A percentile compares a stretch with the other conserved stretches of the same genome.
Conservation (phyloP, 2,113 vertebrate genomes). For the Atractosteus spatula region DNA sequence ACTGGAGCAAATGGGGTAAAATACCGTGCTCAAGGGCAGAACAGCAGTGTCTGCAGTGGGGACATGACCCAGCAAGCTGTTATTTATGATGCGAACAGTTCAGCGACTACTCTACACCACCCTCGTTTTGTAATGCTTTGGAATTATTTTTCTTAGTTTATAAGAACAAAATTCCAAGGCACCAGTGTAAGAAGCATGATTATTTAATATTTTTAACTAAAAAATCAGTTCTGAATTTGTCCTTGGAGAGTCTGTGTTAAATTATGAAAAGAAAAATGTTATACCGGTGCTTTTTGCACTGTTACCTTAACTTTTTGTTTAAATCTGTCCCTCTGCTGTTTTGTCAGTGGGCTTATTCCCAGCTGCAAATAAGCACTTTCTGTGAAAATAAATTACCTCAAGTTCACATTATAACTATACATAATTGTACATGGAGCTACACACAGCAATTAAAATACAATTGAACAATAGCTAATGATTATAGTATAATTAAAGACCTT, state of each 20-base stretch:
- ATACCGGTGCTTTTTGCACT: too few species aligned
- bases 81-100: too few species aligned
- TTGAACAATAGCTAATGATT: slow-evolving; percentile 51
- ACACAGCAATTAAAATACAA: slow-evolving; percentile 42
- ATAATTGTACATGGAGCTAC: slow-evolving; percentile 37
- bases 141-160: too few species aligned
- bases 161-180: neutral
- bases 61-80: too few species aligned
- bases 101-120: too few species aligned
- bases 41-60: too few species aligned
- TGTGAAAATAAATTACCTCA: slow-evolving; percentile 39
- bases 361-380: slow-evolving; percentile 39
- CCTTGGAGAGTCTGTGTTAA: too few species aligned
- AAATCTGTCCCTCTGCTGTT: neutral
- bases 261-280: too few species aligned
- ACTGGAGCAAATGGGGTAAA: too few species aligned
- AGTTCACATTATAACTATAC: slow-evolving; percentile 23
- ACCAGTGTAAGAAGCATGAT: neutral
- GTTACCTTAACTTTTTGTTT: neutral
- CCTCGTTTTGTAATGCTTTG: too few species aligned
- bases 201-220: neutral
- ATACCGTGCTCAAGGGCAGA: too few species aligned
- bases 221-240: too few species aligned
- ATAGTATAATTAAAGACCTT: slow-evolving; percentile 44
- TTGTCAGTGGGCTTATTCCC: slow-evolving; percentile 21